phyloP scores from a whole-genome alignment of 2,797 vertebrate species.

The Pipistrellus kuhlii region DNA sequence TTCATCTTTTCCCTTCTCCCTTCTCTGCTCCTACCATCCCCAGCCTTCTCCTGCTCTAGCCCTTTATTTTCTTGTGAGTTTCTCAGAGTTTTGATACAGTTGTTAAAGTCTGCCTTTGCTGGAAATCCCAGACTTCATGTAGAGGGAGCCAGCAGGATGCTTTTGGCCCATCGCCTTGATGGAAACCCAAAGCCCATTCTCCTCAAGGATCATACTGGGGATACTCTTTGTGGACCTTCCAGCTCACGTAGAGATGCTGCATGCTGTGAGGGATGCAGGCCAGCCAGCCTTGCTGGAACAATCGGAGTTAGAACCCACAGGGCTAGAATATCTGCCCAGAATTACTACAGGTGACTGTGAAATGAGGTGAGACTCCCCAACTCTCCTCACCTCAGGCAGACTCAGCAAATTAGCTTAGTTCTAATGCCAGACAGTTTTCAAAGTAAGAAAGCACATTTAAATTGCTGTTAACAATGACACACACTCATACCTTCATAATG shows the following conservation, averaged over 20 bases:
- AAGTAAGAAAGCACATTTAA: not conserved
- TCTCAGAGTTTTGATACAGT: not conserved
- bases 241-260: not conserved
- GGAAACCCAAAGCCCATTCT: not conserved
- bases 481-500: not conserved
- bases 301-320: not conserved
- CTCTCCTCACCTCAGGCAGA: not conserved
- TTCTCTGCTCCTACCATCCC: not conserved
- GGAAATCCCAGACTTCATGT: not conserved
- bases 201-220: not conserved
- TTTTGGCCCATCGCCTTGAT: not conserved
- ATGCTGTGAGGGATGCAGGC: not conserved
- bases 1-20: not conserved
- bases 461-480: not conserved
- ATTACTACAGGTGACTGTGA: not conserved
- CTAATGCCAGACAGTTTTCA: not conserved
- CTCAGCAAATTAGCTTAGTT: not conserved
- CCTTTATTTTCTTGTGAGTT: conserved; percentile 3
- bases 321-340: not conserved
- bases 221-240: not conserved
- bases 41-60: not conserved
- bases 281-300: not conserved
- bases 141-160: not conserved
- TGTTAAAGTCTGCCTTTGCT: not conserved
- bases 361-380: not conserved